Evolutionary conservation across 2,797 vertebrate genomes (phyloP), one percentile per base, ranked within the genome.

Genomic region (Orientallactaga sibirica): DNA sequence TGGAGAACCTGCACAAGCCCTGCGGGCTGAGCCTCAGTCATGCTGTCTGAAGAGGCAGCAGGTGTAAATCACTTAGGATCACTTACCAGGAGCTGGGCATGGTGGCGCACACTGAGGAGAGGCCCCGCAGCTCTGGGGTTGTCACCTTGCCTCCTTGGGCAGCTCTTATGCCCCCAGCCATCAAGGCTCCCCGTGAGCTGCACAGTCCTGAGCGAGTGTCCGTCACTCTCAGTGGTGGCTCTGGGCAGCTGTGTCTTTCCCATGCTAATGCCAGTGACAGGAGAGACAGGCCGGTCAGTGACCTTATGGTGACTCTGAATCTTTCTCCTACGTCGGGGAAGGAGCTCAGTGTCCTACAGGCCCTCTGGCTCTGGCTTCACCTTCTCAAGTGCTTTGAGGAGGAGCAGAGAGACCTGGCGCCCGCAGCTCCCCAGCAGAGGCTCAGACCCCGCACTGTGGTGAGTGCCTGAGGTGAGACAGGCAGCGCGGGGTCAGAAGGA

Each of bases 331-430:
- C 7, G 0, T 20, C 10, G 6, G 3, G 7, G 29, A 29, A 25
- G 7, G 43, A 22, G 33, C 52, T 33, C 27, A 1, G 37, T 43
- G 24, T 29, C 29, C 22, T 7, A 3, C 55, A 58, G 73, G 66
- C 78, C 86, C 67, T 52, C 27, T 29, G 22, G 82, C 79, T 16
- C 62, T 10, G 20, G 84, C 87, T 91, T 37, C 82, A 64, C 83
- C 5, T 14, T 52, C 77, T 61, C 67, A 52, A 62, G 43, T 86
- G 77, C 55, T 68, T 62, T 90, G 91, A 95, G 16, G 1, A 58
- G 82, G 22, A 89, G 87, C 20, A 84, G 61, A 68, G 19, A 88
- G 62, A 90, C 84, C n/a, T 86, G 74, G 78, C 81, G 88, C 96
- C 85, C 48, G 81, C 14, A 83, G 88, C 83, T 84, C 85, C 62